Evolutionary conservation across 2,888 invertebrate genomes (phyloP), one percentile per base, ranked within the genome.

Genomic region (Lycocerus yunnanus): DNA sequence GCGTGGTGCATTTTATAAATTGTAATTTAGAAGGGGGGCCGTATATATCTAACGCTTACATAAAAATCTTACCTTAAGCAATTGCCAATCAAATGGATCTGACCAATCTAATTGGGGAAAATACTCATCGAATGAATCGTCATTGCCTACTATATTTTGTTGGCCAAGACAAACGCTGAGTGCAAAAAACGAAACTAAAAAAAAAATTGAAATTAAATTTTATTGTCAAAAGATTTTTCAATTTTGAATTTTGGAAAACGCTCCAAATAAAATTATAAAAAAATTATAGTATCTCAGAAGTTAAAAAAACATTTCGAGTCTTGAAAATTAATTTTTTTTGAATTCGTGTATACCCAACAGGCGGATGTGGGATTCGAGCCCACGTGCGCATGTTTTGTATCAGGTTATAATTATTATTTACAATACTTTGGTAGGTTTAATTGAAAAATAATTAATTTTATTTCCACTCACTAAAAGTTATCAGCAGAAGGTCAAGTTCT

Each of bases 51-150:
- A n/a, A n/a, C n/a, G n/a, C n/a, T n/a, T 27, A 16, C 18, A 67
- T 21, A 65, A 65, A 71, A 69, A 61, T 69, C 27, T 82, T 86
- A 91, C 91, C 88, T 91, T 92, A 15, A 93, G 88, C 16, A 93
- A 83, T 68, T 88, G 88, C 93, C 92, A 93, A 74, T 93, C 93
- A 82, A 93, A 93, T 69, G 87, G 87, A 79, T 93, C 92, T 77
- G 85, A 86, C 82, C 83, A 85, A 69, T 82, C 83, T 73, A 69
- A 71, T 63, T 72, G 74, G 66, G 82, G 83, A 75, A 80, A 82
- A 77, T 82, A 85, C 10, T 81, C 79, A 73, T 85, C 83, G 43
- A 73, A 79, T 65, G 79, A 78, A 68, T 80, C 81, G 15, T 58
- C 74, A 43, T 43, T 43, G 18, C n/a, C 43, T n/a, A 43, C 5